A percentile compares a stretch with the other conserved stretches of the same genome.
Conservation (phyloP, 2,113 vertebrate genomes). For the Aspiorhynchus laticeps region DNA sequence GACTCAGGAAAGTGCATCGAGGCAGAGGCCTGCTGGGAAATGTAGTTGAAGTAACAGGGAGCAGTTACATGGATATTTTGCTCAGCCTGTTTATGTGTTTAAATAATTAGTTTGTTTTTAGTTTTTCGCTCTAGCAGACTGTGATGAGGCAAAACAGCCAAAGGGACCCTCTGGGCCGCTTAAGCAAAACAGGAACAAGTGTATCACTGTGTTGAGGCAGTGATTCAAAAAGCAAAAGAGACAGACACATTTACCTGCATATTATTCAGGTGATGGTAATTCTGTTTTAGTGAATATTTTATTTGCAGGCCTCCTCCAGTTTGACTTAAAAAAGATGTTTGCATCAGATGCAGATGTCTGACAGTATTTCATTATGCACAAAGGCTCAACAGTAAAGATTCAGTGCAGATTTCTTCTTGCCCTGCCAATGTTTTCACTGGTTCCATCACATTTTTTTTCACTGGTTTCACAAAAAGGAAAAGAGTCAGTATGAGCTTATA, state of each 20-base stretch:
- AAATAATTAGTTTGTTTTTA: conserved; percentile 15
- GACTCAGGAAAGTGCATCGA: conserved; percentile 8
- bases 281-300: neutral
- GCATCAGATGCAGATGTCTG: neutral
- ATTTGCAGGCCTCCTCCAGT: neutral
- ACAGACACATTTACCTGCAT: neutral
- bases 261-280: neutral
- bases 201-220: neutral
- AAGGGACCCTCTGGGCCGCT: neutral
- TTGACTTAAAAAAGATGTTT: neutral
- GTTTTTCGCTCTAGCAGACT: conserved; percentile 11
- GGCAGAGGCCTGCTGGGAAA: conserved; percentile 26
- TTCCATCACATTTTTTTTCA: neutral
- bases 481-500: conserved; percentile 28
- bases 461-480: neutral
- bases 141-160: conserved; percentile 8
- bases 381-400: neutral
- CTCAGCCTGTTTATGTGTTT: neutral
- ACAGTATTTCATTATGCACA: neutral
- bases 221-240: neutral
- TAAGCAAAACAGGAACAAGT: conserved; percentile 20
- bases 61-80: conserved; percentile 21
- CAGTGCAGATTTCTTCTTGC: neutral
- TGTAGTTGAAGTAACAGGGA: neutral
- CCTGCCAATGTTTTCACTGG: neutral